These are phyloP conservation scores for Drosophila prosaltans DNA, from an alignment of 1,140 invertebrate species.

Conservation along the genomic window DNA sequence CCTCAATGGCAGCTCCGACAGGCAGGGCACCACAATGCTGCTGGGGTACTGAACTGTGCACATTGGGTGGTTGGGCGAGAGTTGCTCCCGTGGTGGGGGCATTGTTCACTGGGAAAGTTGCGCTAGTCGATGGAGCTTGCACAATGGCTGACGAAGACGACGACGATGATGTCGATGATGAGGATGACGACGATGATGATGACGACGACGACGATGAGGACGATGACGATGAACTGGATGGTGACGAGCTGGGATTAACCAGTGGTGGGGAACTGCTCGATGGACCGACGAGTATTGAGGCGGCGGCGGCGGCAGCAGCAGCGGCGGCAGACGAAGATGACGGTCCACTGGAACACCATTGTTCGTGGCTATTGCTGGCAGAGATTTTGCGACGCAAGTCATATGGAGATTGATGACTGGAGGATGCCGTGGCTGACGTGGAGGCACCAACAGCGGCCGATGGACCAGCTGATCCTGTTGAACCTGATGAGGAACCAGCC, in stretches of 20 bases:
- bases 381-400: constrained; percentile 92
- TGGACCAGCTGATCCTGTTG: constrained; percentile 49
- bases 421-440: constrained; percentile 37
- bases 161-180: constrained; percentile 63
- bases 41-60: constrained; percentile 83
- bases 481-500: constrained; percentile 44
- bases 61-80: constrained; percentile 82
- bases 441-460: constrained; percentile 39
- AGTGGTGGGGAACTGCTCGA: constrained; percentile 69
- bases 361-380: constrained; percentile 87
- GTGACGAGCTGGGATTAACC: constrained; percentile 64
- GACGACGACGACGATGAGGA: constrained; percentile 58
- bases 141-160: constrained; percentile 79
- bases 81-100: constrained; percentile 76
- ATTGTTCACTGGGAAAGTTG: constrained; percentile 78
- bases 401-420: constrained; percentile 91
- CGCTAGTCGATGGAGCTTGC: constrained; percentile 79
- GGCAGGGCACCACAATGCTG: constrained; percentile 78
- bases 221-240: constrained; percentile 65
- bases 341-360: constrained; percentile 66
- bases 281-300: constrained; percentile 65
- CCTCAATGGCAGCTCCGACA: constrained; percentile 76
- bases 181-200: constrained; percentile 56
- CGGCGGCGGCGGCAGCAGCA: constrained; percentile 31
- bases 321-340: constrained; percentile 56